Conservation (phyloP, 2,113 vertebrate species). For the Phoxinus phoxinus region DNA sequence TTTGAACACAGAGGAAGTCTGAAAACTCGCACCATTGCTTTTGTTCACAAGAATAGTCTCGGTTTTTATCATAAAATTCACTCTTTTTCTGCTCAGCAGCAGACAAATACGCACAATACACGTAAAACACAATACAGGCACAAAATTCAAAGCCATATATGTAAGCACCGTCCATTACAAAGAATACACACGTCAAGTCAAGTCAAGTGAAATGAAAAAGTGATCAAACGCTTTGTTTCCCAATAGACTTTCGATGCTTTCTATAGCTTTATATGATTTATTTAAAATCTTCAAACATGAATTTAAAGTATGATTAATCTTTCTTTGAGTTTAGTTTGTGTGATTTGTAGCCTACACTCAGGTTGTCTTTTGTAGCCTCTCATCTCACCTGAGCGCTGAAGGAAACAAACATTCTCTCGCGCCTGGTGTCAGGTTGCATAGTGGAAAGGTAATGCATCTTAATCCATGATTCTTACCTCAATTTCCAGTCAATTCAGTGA, state of each 20-base stretch:
- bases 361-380: not conserved
- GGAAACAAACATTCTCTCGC: not conserved
- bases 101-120: not conserved
- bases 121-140: not conserved
- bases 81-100: not conserved
- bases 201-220: not conserved
- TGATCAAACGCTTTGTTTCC: not conserved
- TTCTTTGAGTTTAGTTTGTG: not conserved
- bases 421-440: not conserved
- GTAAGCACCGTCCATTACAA: not conserved
- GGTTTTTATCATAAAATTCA: not conserved
- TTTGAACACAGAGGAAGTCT: slow-evolving; percentile 59
- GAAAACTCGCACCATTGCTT: slow-evolving; percentile 48
- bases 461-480: slow-evolving; percentile 45
- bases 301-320: not conserved
- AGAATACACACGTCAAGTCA: not conserved
- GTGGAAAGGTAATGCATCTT: not conserved
- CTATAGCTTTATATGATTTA: not conserved
- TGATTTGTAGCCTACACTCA: not conserved
- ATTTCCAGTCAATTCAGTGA: not conserved
- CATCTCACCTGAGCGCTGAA: slow-evolving; percentile 19
- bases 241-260: not conserved
- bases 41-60: slow-evolving; percentile 1
- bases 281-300: not conserved
- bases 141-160: not conserved